Conservation (phyloP, 2,797 vertebrate species). For the Eremophila alpestris region DNA sequence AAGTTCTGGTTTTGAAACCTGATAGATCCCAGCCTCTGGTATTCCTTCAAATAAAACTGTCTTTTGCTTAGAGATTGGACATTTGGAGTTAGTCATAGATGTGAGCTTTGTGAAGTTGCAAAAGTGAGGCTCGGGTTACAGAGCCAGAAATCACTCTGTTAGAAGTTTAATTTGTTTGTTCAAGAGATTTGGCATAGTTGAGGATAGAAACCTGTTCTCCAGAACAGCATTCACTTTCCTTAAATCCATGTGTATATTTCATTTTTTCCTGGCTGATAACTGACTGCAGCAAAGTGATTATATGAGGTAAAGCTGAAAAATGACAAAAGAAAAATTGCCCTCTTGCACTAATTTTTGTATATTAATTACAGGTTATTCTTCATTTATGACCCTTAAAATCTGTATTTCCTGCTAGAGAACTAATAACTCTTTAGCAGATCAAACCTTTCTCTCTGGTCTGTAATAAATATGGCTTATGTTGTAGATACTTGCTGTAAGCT, state of each 20-base stretch:
- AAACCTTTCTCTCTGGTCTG: neutral
- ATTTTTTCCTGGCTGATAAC: neutral
- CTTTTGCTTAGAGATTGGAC: conserved; percentile 27
- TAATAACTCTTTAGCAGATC: neutral
- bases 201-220: neutral
- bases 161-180: conserved; percentile 37
- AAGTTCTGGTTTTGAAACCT: conserved; percentile 50
- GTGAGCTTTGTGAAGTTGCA: conserved; percentile 26
- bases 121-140: neutral
- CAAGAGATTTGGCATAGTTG: neutral
- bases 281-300: neutral
- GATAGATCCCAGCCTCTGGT: conserved; percentile 46
- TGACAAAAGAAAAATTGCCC: neutral
- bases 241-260: neutral
- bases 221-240: neutral
- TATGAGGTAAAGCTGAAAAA: neutral
- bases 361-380: conserved; percentile 21
- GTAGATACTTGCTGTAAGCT: neutral
- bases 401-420: neutral
- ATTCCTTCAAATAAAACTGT: conserved; percentile 62
- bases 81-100: conserved; percentile 52
- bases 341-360: neutral
- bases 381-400: conserved; percentile 14
- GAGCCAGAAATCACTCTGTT: conserved; percentile 30
- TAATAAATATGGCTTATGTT: neutral